phyloP scores from a whole-genome alignment of 2,113 vertebrate genomes.

The Tinamus guttatus region DNA sequence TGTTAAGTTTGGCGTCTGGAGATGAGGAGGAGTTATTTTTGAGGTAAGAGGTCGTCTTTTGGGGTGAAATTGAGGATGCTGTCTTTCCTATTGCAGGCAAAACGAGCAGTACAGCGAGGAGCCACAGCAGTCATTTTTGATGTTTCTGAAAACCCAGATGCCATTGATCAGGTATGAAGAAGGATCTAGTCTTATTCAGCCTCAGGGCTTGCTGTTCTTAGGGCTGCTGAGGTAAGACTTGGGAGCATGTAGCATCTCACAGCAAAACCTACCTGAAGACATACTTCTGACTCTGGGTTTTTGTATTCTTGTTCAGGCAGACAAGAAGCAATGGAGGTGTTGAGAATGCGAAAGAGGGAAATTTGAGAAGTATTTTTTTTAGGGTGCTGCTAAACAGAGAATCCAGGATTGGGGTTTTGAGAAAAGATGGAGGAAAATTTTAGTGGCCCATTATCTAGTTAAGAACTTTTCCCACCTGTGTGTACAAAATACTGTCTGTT shows the following conservation, averaged over 20 bases:
- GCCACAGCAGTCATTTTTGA: constrained; percentile 99
- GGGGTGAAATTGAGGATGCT: constrained; percentile 46
- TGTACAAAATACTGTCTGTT: neutral
- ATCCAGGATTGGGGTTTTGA: neutral
- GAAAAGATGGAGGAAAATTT: neutral
- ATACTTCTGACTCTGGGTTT: neutral
- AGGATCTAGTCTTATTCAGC: neutral
- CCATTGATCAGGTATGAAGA: constrained; percentile 92
- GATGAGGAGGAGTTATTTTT: neutral
- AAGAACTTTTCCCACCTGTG: neutral
- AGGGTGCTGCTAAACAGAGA: neutral
- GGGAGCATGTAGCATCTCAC: neutral
- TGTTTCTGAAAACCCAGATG: constrained; percentile 98
- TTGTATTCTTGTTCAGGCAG: neutral
- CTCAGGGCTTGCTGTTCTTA: neutral
- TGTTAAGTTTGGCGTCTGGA: neutral
- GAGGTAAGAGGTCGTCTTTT: neutral
- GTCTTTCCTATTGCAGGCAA: constrained; percentile 86
- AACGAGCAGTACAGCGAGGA: constrained; percentile 94
- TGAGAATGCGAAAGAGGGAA: neutral
- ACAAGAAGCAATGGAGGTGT: neutral
- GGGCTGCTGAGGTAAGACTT: neutral
- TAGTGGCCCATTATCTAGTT: neutral
- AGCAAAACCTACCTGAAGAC: neutral
- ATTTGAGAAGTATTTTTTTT: accelerated